These are phyloP conservation scores for Corythornis vintsioides DNA, from an alignment of 2,113 vertebrate genomes.

Conservation along the genomic window DNA sequence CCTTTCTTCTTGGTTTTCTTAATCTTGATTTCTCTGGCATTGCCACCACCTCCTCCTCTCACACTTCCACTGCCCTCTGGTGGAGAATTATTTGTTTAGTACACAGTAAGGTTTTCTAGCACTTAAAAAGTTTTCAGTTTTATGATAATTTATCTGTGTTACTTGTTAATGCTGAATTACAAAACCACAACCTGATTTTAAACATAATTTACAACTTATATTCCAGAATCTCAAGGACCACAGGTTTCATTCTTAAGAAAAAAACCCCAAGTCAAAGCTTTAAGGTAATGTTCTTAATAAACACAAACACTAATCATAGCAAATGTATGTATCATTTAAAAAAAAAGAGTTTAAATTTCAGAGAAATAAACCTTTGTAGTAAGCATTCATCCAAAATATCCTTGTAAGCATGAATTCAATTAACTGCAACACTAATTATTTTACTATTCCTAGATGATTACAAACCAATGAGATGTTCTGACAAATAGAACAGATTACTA, in stretches of 20 bases:
- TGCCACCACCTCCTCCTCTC: constrained; percentile 83
- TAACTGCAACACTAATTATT: not conserved
- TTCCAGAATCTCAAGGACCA: not conserved
- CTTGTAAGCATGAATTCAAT: not conserved
- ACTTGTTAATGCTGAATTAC: not conserved
- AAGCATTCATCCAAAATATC: not conserved
- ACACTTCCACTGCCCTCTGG: constrained; percentile 90
- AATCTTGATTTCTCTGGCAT: constrained; percentile 90
- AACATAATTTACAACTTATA: not conserved
- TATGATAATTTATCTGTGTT: not conserved
- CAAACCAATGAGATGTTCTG: not conserved
- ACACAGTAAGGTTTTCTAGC: not conserved
- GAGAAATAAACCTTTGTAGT: not conserved
- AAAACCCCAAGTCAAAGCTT: not conserved
- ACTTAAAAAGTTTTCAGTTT: not conserved
- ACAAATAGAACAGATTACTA: not conserved
- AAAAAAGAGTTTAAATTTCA: not conserved
- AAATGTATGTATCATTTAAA: not conserved
- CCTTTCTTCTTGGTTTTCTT: constrained; percentile 94
- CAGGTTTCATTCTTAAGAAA: not conserved
- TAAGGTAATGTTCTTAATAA: not conserved
- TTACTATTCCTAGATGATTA: not conserved
- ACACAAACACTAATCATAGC: not conserved
- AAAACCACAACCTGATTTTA: not conserved
- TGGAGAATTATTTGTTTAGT: constrained; percentile 51